Evolutionary conservation across 2,113 vertebrate species (phyloP), one percentile per base, ranked within the genome.

Genomic region (Ammodytes marinus): DNA sequence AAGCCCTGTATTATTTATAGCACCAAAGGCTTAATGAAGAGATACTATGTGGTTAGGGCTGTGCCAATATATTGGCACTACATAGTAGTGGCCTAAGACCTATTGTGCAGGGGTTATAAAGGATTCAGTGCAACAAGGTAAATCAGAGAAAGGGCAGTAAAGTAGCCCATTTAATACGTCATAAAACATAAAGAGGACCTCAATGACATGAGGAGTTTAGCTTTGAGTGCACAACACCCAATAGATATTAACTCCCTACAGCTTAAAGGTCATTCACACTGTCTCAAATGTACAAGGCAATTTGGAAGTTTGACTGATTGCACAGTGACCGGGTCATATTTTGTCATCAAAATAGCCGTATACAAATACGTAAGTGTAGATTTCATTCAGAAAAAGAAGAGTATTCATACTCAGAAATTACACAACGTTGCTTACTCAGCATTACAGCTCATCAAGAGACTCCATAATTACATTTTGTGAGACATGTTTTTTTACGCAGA

Each of bases 71-170:
- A 57, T 58, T 42, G 27, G 40, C 11, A 17, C n/a, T 64, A n/a
- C 6, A 40, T 49, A 27, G 35, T 42, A 42, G 27, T 15, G 43
- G 47, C 35, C 17, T 55, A 40, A 42, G 12, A 27, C 10, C 8
- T 42, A n/a, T 52, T 71, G 78, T 65, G 49, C 45, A 64, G 37
- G 55, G 65, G 68, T 73, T 72, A 67, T 7, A 45, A 27, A 61
- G 42, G 64, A 85, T 82, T 82, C 61, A 79, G 50, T 57, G 53
- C 65, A 71, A 80, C 60, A 60, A 76, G 67, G 69, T 74, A 86
- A 76, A 57, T 82, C 54, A 67, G 19, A 64, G 54, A 83, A 80
- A 72, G 69, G 74, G 52, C 46, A 52, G 15, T 6, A 50, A 72
- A 79, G 57, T 67, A 63, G 70, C 65, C 71, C 77, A 71, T 68